phyloP scores from a whole-genome alignment of 2,113 vertebrate species.

The Channa maculata region DNA sequence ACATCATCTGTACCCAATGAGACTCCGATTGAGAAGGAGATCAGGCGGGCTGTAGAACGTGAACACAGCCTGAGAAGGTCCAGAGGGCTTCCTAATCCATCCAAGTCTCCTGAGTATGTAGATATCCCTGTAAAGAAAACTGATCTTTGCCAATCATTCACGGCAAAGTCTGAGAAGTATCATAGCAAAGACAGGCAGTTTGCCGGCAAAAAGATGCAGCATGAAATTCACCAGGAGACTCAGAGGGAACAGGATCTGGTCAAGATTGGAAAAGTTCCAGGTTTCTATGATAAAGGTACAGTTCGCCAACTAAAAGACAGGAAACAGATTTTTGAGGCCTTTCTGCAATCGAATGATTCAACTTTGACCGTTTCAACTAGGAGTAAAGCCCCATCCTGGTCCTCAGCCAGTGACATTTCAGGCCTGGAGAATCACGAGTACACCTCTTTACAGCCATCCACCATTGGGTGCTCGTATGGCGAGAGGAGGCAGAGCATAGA shows the following conservation, averaged over 20 bases:
- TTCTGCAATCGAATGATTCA: constrained; percentile 71
- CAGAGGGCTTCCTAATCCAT: constrained; percentile 84
- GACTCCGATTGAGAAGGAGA: constrained; percentile 93
- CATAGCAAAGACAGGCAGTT: constrained; percentile 86
- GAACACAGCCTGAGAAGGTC: constrained; percentile 91
- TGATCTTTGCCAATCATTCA: constrained; percentile 57
- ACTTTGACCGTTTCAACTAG: background rate
- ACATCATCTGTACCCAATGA: constrained; percentile 67
- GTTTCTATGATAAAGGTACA: constrained; percentile 81
- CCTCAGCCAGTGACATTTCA: constrained; percentile 37
- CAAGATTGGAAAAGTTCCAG: constrained; percentile 79
- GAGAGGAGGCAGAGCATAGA: constrained; percentile 50
- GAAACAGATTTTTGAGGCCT: constrained; percentile 85
- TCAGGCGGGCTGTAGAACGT: constrained; percentile 84
- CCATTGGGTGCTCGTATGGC: constrained; percentile 4
- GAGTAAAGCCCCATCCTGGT: constrained; percentile 39
- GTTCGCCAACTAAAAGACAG: constrained; percentile 85
- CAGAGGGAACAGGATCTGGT: constrained; percentile 86
- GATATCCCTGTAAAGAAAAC: constrained; percentile 85
- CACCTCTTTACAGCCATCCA: constrained; percentile 26
- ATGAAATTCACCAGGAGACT: constrained; percentile 85
- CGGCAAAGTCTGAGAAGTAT: constrained; percentile 66
- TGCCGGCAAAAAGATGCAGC: constrained; percentile 89
- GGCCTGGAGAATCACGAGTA: constrained; percentile 45
- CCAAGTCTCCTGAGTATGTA: constrained; percentile 77